These are phyloP conservation scores for Sinocyclocheilus anophthalmus DNA, from an alignment of 2,113 vertebrate species.

Conservation along the genomic window DNA sequence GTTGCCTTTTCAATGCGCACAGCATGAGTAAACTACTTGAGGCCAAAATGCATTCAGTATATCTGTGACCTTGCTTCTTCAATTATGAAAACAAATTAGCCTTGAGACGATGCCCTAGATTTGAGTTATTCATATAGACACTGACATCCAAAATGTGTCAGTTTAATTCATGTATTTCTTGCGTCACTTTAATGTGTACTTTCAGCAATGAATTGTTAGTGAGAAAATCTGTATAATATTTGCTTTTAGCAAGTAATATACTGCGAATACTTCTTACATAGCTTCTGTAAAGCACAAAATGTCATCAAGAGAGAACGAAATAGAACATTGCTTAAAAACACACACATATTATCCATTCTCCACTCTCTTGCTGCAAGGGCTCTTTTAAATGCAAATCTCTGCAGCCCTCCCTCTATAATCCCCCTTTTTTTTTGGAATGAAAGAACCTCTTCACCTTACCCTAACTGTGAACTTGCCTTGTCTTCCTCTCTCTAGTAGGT, in stretches of 20 bases:
- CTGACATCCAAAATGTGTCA: conserved; percentile 13
- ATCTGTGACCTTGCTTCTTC: conserved; percentile 39
- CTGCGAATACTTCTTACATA: no score
- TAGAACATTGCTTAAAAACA: not conserved
- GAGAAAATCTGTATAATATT: not conserved
- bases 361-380: conserved; percentile 26
- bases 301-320: not conserved
- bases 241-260: not conserved
- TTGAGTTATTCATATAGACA: conserved; percentile 1
- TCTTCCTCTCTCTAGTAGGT: not conserved
- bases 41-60: conserved; percentile 24
- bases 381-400: conserved; percentile 50
- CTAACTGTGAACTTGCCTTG: not conserved
- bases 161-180: not conserved
- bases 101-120: conserved; percentile 36
- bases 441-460: conserved; percentile 26
- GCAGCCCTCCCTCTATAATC: conserved; percentile 30
- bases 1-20: not conserved
- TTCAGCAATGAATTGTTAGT: no score
- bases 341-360: not conserved
- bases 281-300: not conserved
- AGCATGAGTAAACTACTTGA: conserved; percentile 29
- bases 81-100: conserved; percentile 36
- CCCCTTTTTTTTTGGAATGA: not conserved
- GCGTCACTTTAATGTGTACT: not conserved